These are phyloP conservation scores for Cygnus buccinator DNA, from an alignment of 2,113 vertebrate genomes.

Conservation along the genomic window DNA sequence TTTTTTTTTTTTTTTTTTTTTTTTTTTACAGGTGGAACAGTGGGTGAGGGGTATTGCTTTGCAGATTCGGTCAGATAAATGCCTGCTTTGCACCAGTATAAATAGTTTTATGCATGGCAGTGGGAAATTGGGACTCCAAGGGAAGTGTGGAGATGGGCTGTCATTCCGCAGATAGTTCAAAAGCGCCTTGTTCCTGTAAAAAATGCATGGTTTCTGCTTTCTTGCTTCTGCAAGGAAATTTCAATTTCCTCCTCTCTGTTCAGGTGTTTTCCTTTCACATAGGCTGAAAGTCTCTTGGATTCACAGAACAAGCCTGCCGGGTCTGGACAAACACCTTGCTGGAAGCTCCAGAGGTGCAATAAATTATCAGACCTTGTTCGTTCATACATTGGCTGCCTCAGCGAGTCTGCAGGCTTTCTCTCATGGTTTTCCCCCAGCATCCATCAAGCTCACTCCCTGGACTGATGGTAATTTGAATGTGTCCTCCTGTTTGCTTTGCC, in stretches of 20 bases:
- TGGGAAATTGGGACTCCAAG: fast-evolving
- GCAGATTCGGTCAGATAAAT: background rate
- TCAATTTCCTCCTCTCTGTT: background rate
- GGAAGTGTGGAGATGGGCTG: background rate
- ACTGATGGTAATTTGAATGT: fast-evolving
- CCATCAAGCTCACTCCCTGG: background rate
- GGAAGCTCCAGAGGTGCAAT: background rate
- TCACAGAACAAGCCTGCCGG: background rate
- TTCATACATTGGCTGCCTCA: background rate
- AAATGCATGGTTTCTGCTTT: background rate
- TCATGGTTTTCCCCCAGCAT: background rate
- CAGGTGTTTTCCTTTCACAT: background rate
- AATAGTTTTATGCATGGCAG: background rate
- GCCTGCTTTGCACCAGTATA: background rate
- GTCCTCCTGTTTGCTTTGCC: background rate
- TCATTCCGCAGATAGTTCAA: background rate
- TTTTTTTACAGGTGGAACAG: background rate
- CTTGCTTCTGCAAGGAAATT: background rate
- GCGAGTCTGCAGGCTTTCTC: background rate
- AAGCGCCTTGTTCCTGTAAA: background rate
- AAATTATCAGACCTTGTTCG: background rate
- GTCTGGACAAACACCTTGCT: background rate
- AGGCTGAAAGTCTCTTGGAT: background rate
- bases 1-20: background rate
- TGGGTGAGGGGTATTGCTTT: background rate